Percentiles rank a stretch among this genome's conserved stretches.
Evolutionary conservation across 2,888 invertebrate genomes (phyloP).

Genomic region (Agrotis clavis): DNA sequence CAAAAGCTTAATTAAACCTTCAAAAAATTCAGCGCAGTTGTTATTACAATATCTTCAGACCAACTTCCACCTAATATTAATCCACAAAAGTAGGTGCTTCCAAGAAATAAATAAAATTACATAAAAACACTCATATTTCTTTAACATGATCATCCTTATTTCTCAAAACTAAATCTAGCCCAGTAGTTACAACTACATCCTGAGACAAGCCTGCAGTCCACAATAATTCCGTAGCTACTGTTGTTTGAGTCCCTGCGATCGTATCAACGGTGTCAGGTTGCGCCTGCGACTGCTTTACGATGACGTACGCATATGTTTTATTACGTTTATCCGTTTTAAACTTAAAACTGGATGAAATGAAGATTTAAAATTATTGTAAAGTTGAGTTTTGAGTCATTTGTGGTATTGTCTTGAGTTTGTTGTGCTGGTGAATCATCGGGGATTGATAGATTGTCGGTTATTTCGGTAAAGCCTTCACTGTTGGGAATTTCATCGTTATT

Average conservation of each 20-base stretch:
- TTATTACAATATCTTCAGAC: no score
- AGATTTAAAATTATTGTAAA: slow-evolving; percentile 50
- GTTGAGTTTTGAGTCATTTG: slow-evolving; percentile 42
- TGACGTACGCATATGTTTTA: slow-evolving; percentile 59
- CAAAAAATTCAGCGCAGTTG: no score
- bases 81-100: no score
- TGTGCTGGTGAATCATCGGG: slow-evolving; percentile 44
- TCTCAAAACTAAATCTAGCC: slow-evolving; percentile 17
- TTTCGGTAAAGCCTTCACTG: slow-evolving; percentile 16
- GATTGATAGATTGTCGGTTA: slow-evolving; percentile 10
- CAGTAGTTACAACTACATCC: slow-evolving; percentile 23
- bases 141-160: no score
- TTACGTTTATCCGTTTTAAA: slow-evolving; percentile 54
- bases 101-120: background rate
- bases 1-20: no score
- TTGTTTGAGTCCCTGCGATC: slow-evolving; percentile 64
- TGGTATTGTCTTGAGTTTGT: slow-evolving; percentile 47
- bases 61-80: no score
- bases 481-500: background rate
- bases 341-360: slow-evolving; percentile 57
- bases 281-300: slow-evolving; percentile 70
- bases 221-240: slow-evolving; percentile 60
- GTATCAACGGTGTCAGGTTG: slow-evolving; percentile 75
- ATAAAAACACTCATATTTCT: background rate
- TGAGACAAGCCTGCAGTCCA: slow-evolving; percentile 23